These are phyloP conservation scores for Antigone vipio DNA, from an alignment of 2,113 vertebrate genomes.

Conservation along the genomic window DNA sequence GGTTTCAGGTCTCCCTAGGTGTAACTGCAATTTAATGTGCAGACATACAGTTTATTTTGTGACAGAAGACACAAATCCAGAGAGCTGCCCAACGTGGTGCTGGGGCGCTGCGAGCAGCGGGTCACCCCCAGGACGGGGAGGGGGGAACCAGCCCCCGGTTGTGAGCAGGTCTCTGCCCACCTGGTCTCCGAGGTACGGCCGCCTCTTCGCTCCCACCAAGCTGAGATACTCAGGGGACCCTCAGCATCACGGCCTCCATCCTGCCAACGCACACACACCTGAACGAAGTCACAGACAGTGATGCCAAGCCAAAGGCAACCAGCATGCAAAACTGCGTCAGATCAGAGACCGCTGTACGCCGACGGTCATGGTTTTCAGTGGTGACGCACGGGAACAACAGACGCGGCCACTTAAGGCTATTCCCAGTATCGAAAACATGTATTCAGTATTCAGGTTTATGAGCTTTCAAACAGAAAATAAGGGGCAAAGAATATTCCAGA, in stretches of 20 bases:
- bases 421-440: rapidly evolving
- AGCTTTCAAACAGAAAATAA: not conserved
- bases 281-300: rapidly evolving
- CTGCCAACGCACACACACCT: rapidly evolving
- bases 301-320: not conserved
- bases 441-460: not conserved
- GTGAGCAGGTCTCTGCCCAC: not conserved
- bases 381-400: not conserved
- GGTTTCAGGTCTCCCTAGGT: not conserved
- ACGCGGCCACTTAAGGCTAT: not conserved
- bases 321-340: rapidly evolving
- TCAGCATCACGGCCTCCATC: rapidly evolving
- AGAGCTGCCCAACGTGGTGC: rapidly evolving
- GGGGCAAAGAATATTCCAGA: not conserved
- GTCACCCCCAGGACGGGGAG: rapidly evolving
- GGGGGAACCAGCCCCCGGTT: not conserved
- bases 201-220: not conserved
- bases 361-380: rapidly evolving
- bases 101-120: rapidly evolving
- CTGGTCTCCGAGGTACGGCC: rapidly evolving
- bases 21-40: not conserved
- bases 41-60: not conserved
- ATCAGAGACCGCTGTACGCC: not conserved
- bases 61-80: not conserved
- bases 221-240: rapidly evolving